Evolutionary conservation across 2,888 invertebrate species (phyloP).

Genomic region (Lasioglossum calceatum): DNA sequence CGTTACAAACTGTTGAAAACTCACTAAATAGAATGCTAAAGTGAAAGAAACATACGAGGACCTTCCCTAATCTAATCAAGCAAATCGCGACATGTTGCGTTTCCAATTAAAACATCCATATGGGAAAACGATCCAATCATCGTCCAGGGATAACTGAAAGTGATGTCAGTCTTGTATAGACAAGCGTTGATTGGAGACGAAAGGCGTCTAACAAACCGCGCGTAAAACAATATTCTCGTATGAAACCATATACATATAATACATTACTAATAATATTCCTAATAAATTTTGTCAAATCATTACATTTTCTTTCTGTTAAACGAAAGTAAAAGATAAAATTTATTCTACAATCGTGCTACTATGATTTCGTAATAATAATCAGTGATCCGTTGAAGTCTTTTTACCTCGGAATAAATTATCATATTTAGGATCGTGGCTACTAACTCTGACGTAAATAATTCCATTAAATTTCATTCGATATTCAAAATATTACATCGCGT

Average conservation of each 20-base stretch:
- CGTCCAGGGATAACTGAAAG: conserved; percentile 32
- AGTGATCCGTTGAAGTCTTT: background rate
- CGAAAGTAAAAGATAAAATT: background rate
- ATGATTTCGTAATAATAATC: conserved; percentile 1
- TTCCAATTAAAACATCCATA: conserved; percentile 66
- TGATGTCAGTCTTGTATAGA: conserved; percentile 61
- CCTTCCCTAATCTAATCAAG: conserved; percentile 75
- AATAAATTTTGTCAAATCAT: background rate
- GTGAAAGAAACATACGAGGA: conserved; percentile 63
- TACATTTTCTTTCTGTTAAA: background rate
- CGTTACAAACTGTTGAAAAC: conserved; percentile 28
- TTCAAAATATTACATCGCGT: background rate
- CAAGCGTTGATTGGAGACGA: conserved; percentile 56
- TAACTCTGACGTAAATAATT: background rate
- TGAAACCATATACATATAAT: background rate
- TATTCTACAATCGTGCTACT: background rate
- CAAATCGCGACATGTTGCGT: conserved; percentile 77
- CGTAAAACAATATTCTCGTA: conserved; percentile 34
- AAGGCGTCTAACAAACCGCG: conserved; percentile 34
- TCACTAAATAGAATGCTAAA: conserved; percentile 44
- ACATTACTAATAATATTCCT: background rate
- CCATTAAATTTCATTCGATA: background rate
- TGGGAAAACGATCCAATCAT: conserved; percentile 51
- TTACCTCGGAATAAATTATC: conserved; percentile 2
- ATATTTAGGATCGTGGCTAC: background rate